phyloP scores from a whole-genome alignment of 1,140 invertebrate genomes.

The Ips nitidus region DNA sequence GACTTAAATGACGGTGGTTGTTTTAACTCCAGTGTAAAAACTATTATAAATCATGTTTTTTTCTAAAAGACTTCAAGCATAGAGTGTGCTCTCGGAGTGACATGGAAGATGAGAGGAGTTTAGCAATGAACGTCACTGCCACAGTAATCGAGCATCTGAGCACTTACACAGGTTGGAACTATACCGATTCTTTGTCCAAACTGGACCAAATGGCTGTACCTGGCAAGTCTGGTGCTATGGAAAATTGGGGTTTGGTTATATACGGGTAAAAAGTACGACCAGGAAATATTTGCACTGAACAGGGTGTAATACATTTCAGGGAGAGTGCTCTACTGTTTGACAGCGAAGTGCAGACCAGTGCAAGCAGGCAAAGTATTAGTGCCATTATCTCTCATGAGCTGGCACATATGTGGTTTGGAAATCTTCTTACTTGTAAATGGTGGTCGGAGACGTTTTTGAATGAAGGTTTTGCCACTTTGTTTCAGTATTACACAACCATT shows the following conservation, averaged over 20 bases:
- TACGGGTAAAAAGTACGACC: slow-evolving; percentile 55
- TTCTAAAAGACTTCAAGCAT: neutral
- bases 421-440: slow-evolving; percentile 62
- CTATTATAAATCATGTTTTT: neutral
- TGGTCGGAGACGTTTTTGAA: slow-evolving; percentile 54
- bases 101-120: slow-evolving; percentile 56
- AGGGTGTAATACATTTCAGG: neutral
- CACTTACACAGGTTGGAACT: slow-evolving; percentile 54
- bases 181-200: slow-evolving; percentile 45
- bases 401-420: slow-evolving; percentile 69
- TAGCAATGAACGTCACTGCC: slow-evolving; percentile 55
- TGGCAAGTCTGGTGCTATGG: slow-evolving; percentile 87
- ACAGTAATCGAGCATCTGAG: slow-evolving; percentile 54
- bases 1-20: neutral
- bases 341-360: slow-evolving; percentile 37
- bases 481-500: slow-evolving; percentile 44
- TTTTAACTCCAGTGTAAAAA: neutral
- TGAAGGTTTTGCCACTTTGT: slow-evolving; percentile 54
- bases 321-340: slow-evolving; percentile 11
- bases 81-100: slow-evolving; percentile 59
- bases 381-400: slow-evolving; percentile 62
- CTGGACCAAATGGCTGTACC: slow-evolving; percentile 71
- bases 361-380: slow-evolving; percentile 52
- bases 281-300: neutral
- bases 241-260: slow-evolving; percentile 87